Evolutionary conservation across 92 coral and sea anemone species (phyloP).

Genomic region (Pocillopora meandrina): DNA sequence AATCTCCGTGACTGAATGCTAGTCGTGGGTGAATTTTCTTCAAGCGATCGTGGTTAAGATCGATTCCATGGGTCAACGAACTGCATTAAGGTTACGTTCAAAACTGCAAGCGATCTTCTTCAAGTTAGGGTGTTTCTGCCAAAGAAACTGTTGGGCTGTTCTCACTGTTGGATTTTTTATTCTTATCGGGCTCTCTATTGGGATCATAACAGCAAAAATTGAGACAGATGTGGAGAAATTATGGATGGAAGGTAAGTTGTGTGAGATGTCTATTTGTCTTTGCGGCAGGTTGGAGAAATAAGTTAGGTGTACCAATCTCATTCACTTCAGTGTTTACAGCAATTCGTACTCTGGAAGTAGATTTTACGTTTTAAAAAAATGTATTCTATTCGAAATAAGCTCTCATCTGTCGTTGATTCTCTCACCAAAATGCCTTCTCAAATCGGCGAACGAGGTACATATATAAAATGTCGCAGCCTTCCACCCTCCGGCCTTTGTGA

Average conservation of each 20-base stretch:
- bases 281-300: neutral
- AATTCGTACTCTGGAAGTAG: too few relatives aligned
- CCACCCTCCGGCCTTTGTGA: too few relatives aligned
- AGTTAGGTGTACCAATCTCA: neutral
- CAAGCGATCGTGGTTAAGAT: neutral
- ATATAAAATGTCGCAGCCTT: too few relatives aligned
- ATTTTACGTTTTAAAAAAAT: too few relatives aligned
- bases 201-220: constrained; percentile 67
- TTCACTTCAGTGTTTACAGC: too few relatives aligned
- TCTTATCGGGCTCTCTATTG: constrained; percentile 64
- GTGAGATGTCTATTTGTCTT: too few relatives aligned
- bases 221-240: constrained; percentile 92
- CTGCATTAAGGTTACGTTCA: constrained; percentile 75
- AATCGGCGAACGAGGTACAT: too few relatives aligned
- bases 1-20: neutral
- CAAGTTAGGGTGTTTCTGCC: constrained; percentile 71
- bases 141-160: constrained; percentile 62
- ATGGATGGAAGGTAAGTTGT: constrained; percentile 94
- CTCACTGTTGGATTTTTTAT: constrained; percentile 71
- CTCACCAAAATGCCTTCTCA: too few relatives aligned
- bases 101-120: constrained; percentile 77
- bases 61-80: constrained; percentile 54
- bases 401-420: too few relatives aligned
- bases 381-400: too few relatives aligned
- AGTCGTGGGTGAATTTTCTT: neutral